Conservation (phyloP, 2,797 vertebrate genomes). For the Chrysocyon brachyurus region DNA sequence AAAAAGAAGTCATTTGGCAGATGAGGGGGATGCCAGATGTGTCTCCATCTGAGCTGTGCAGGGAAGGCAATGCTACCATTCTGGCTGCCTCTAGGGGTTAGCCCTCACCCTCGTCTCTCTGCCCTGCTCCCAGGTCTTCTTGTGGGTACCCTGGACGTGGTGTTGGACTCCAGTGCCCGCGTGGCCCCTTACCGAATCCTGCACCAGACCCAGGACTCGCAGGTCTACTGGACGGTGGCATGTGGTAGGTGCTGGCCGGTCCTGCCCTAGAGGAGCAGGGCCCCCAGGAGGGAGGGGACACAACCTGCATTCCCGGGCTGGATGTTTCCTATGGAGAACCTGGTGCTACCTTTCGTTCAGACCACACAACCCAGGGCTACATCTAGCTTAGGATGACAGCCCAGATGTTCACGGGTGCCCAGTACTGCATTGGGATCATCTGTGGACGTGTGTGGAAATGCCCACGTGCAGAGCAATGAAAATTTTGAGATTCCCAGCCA, state of each 20-base stretch:
- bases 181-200: slow-evolving; percentile 98
- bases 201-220: slow-evolving; percentile 96
- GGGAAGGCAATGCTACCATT: fast-evolving
- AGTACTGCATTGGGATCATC: neutral
- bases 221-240: slow-evolving; percentile 97
- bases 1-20: neutral
- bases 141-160: slow-evolving; percentile 97
- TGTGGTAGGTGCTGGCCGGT: slow-evolving; percentile 89
- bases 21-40: neutral
- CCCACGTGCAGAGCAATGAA: neutral
- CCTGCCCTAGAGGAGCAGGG: neutral
- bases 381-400: neutral
- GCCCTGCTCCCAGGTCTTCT: slow-evolving; percentile 89
- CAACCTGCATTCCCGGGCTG: neutral
- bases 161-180: slow-evolving; percentile 97
- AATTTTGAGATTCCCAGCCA: neutral
- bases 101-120: slow-evolving; percentile 57
- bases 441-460: neutral
- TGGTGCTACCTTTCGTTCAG: neutral
- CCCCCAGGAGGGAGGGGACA: fast-evolving
- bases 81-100: fast-evolving
- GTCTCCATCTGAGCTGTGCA: neutral
- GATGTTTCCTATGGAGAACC: neutral
- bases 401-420: neutral
- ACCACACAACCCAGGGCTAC: neutral